A percentile compares a stretch with the other conserved stretches of the same genome.
Conservation (phyloP, 1,140 invertebrate genomes). For the Bradynema listronoti region DNA sequence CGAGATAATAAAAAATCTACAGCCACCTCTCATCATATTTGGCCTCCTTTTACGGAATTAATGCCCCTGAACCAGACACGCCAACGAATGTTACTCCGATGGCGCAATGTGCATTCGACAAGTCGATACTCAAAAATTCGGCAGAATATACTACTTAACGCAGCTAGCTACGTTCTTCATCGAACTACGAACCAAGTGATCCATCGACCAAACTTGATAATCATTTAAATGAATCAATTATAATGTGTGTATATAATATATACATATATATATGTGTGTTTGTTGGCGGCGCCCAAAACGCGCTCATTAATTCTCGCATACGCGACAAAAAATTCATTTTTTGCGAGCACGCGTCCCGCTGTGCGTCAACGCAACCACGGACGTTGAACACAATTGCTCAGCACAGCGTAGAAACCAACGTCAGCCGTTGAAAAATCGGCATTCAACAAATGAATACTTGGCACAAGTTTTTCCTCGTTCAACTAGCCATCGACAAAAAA, state of each 20-base stretch:
- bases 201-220: conserved; percentile 60
- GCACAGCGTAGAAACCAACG: conserved; percentile 18
- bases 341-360: conserved; percentile 19
- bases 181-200: conserved; percentile 72
- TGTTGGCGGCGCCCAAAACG: conserved; percentile 27
- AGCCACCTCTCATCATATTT: conserved; percentile 1
- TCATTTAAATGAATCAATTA: too few relatives aligned
- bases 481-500: too few relatives aligned
- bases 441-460: too few relatives aligned
- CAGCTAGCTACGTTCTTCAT: conserved; percentile 74
- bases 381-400: conserved; percentile 29
- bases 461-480: too few relatives aligned
- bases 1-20: not conserved
- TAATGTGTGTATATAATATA: too few relatives aligned
- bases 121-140: conserved; percentile 73
- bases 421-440: too few relatives aligned
- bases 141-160: conserved; percentile 72
- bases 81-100: conserved; percentile 60
- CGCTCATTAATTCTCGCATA: conserved; percentile 26
- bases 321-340: too few relatives aligned
- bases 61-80: conserved; percentile 64
- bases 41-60: conserved; percentile 4
- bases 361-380: conserved; percentile 29
- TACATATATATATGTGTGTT: conserved; percentile 1
- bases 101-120: conserved; percentile 72